Percentiles rank a stretch among this genome's conserved stretches.
phyloP scores from a whole-genome alignment of 2,113 vertebrate species.

The Cichladusa arquata region DNA sequence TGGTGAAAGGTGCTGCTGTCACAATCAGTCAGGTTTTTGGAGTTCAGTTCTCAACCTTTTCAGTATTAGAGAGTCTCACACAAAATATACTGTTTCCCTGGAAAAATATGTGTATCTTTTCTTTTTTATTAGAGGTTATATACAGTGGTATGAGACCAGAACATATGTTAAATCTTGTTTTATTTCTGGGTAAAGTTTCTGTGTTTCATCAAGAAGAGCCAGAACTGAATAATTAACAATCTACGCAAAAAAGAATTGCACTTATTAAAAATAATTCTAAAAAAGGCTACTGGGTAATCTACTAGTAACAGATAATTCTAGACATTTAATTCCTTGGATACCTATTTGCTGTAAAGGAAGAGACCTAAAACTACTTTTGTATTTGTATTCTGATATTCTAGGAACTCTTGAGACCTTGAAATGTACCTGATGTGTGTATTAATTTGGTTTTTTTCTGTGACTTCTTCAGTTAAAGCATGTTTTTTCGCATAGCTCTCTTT shows the following conservation, averaged over 20 bases:
- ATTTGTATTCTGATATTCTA: neutral
- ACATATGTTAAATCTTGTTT: neutral
- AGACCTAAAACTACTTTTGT: neutral
- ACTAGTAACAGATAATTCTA: neutral
- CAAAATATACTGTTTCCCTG: constrained; percentile 44
- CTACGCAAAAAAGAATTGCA: rapidly evolving
- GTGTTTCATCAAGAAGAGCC: neutral
- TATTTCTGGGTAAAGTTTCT: neutral
- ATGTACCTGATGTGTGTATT: neutral
- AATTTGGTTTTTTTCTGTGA: neutral
- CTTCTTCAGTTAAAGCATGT: neutral
- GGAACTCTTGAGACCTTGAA: neutral
- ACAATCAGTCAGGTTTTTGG: constrained; percentile 56
- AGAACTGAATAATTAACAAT: neutral
- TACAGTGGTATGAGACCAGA: neutral
- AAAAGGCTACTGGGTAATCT: neutral
- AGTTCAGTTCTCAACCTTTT: constrained; percentile 66
- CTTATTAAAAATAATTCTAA: neutral
- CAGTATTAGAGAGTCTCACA: constrained; percentile 10
- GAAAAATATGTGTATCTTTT: neutral
- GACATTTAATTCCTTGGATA: neutral
- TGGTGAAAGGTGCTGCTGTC: constrained; percentile 63
- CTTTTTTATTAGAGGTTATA: neutral
- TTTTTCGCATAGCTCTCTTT: neutral
- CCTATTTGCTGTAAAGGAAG: neutral